A percentile compares a stretch with the other conserved stretches of the same genome.
Conservation (phyloP, 2,888 invertebrate genomes). For the Lithosia quadra region DNA sequence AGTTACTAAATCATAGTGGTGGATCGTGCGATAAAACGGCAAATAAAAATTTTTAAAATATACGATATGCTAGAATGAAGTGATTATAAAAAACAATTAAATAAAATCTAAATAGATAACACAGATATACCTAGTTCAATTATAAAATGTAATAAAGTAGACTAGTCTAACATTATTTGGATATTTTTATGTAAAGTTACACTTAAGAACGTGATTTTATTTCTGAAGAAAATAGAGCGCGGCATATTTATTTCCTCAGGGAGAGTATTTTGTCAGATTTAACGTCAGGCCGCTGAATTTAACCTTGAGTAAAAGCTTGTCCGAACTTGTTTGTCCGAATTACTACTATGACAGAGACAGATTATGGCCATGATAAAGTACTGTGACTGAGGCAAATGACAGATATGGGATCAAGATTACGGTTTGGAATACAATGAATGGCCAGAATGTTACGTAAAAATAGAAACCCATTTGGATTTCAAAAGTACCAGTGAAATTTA, state of each 20-base stretch:
- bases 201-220: slow-evolving; percentile 30
- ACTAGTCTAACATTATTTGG: slow-evolving; percentile 12
- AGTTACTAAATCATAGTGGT: not conserved
- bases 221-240: slow-evolving; percentile 20
- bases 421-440: slow-evolving; percentile 24
- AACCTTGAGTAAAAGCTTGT: slow-evolving; percentile 23
- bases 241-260: slow-evolving; percentile 31
- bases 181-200: not conserved
- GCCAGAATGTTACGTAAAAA: slow-evolving; percentile 8
- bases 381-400: slow-evolving; percentile 42
- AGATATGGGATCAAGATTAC: slow-evolving; percentile 49
- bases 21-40: too few species aligned
- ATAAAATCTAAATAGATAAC: not conserved
- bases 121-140: not conserved
- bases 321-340: slow-evolving; percentile 31
- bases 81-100: not conserved
- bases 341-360: slow-evolving; percentile 39
- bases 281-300: slow-evolving; percentile 17
- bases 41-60: too few species aligned
- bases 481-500: not conserved
- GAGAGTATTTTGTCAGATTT: slow-evolving; percentile 32
- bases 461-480: not conserved
- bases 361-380: slow-evolving; percentile 48
- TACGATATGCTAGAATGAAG: not conserved
- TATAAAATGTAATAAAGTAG: slow-evolving; percentile 11